A percentile compares a stretch with the other conserved stretches of the same genome.
Evolutionary conservation across 2,797 vertebrate species (phyloP).

Genomic region (Gymnoscopelus braueri): DNA sequence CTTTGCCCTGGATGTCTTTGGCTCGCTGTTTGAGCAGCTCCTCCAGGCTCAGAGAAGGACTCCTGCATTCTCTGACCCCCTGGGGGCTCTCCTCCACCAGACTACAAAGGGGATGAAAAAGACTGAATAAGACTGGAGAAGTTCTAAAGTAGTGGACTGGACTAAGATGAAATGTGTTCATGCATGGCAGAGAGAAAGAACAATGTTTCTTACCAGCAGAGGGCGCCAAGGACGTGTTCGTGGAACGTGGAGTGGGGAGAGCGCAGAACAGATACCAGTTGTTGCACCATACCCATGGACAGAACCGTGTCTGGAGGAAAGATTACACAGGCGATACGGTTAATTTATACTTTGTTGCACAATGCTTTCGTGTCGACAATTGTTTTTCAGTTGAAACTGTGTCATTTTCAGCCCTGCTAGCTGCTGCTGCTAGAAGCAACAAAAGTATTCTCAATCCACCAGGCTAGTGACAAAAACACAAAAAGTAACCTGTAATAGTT

Average conservation of each 20-base stretch:
- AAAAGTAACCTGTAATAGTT: too few species aligned
- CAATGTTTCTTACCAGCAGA: conserved; percentile 84
- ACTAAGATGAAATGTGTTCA: not conserved
- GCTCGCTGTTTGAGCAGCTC: conserved; percentile 83
- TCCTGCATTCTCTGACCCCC: conserved; percentile 81
- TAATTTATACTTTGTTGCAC: too few species aligned
- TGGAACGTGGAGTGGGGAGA: conserved; percentile 87
- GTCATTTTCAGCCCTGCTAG: too few species aligned
- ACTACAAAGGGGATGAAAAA: conserved; percentile 61
- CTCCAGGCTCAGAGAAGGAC: conserved; percentile 83
- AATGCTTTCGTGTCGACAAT: too few species aligned
- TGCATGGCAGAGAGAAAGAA: not conserved
- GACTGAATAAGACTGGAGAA: not conserved
- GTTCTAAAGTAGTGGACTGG: not conserved
- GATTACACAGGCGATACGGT: not conserved
- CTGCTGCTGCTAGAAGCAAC: too few species aligned
- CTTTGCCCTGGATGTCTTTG: conserved; percentile 81
- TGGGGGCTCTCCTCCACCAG: conserved; percentile 85
- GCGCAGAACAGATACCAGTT: conserved; percentile 88
- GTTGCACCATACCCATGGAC: conserved; percentile 93
- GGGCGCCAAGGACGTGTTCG: conserved; percentile 89
- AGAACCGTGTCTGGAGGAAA: conserved; percentile 80
- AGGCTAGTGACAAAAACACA: too few species aligned
- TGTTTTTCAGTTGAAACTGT: too few species aligned
- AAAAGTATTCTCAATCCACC: too few species aligned